Evolutionary conservation across 2,888 invertebrate genomes (phyloP), one percentile per base, ranked within the genome.

Genomic region (Acanthosepion pharaonis): DNA sequence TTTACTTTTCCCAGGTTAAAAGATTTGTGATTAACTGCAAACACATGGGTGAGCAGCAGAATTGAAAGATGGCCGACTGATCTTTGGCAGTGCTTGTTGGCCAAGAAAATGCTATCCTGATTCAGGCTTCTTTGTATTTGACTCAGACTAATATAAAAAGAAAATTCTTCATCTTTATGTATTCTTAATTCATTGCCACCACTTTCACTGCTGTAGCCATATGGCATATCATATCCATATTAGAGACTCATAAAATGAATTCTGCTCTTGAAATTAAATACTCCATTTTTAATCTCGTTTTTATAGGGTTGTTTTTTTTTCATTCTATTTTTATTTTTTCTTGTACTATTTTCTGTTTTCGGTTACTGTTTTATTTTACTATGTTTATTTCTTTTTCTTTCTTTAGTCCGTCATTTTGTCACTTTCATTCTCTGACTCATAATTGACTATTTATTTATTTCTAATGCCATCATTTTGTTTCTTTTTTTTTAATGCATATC

Each of bases 11-110:
- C n/a, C 78, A 78, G 78, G 78, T 78, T 78, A 78, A 78, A 78
- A 78, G 78, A 78, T 78, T 78, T 78, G 78, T 78, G 78, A 78
- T 78, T 78, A n/a, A 78, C 78, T 78, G 78, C 78, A 78, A 78
- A 78, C 78, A 78, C 78, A 78, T 78, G 78, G 78, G 15, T 78
- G n/a, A 78, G 78, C 78, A 33, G n/a, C n/a, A 9, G 78, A 78
- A 78, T 33, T 78, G n/a, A 33, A 23, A n/a, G 59, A 78, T 78
- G n/a, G n/a, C 78, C n/a, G 78, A 78, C 78, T 78, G 78, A 78
- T 78, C 78, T 78, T 33, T 78, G 78, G 78, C n/a, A 33, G n/a
- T 9, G 15, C 33, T 78, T 78, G 78, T 78, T n/a, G 78, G 78
- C 78, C 78, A 78, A 78, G 78, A 78, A n/a, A 78, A 78, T 78